Evolutionary conservation across 2,797 vertebrate genomes (phyloP).

Genomic region (Falco peregrinus): DNA sequence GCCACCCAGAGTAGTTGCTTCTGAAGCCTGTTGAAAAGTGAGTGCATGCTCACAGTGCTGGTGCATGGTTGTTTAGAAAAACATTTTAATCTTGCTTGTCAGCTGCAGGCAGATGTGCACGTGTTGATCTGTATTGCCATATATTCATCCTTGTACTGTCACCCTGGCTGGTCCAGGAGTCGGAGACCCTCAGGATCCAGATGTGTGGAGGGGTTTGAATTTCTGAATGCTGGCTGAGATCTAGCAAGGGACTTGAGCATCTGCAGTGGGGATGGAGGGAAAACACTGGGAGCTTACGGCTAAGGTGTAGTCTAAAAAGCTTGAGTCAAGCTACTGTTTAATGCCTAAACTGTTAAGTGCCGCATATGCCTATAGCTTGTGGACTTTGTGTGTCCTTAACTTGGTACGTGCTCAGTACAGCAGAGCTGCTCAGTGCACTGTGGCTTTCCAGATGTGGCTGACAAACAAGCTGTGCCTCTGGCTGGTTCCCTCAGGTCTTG

Average conservation of each 20-base stretch:
- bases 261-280: background rate
- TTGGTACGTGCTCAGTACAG: background rate
- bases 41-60: accelerated
- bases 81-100: background rate
- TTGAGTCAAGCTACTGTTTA: background rate
- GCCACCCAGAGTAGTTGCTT: background rate
- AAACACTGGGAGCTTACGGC: background rate
- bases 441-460: background rate
- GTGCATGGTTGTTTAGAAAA: background rate
- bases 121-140: background rate
- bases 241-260: background rate
- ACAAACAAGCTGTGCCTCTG: background rate
- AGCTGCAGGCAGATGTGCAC: background rate
- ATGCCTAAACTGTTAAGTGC: background rate
- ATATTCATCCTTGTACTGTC: background rate
- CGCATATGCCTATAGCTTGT: accelerated
- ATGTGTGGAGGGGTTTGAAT: background rate
- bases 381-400: background rate
- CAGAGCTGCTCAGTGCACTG: background rate
- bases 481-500: background rate
- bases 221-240: background rate
- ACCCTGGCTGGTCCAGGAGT: background rate
- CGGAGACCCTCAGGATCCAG: background rate
- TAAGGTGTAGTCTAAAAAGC: background rate
- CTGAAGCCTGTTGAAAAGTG: background rate